Conservation (phyloP, 2,797 vertebrate species). For the Scarus forsteni region DNA sequence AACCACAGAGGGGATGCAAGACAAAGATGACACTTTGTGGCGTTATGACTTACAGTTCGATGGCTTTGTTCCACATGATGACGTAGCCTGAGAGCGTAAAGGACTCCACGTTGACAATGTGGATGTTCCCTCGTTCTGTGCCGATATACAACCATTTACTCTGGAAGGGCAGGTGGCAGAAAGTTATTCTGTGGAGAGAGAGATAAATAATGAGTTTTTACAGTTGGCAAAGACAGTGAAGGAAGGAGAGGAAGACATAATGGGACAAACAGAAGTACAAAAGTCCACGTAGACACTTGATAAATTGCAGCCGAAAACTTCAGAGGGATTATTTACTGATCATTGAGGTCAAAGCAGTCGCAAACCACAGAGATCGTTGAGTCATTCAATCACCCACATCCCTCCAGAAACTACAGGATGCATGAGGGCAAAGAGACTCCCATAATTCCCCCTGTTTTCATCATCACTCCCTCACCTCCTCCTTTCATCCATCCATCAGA, state of each 20-base stretch:
- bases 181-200: slow-evolving; percentile 92
- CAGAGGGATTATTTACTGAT: slow-evolving; percentile 57
- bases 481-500: slow-evolving; percentile 74
- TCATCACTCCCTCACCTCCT: slow-evolving; percentile 44
- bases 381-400: slow-evolving; percentile 45
- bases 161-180: slow-evolving; percentile 99
- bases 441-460: slow-evolving; percentile 60
- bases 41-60: slow-evolving; percentile 95
- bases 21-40: not conserved
- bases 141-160: slow-evolving; percentile 99
- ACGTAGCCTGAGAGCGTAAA: slow-evolving; percentile 99
- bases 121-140: slow-evolving; percentile 97
- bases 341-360: slow-evolving; percentile 40
- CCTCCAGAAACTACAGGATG: slow-evolving; percentile 41
- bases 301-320: slow-evolving; percentile 47
- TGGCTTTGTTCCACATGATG: slow-evolving; percentile 99
- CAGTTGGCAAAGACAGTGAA: not conserved
- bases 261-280: slow-evolving; percentile 1
- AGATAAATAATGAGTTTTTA: slow-evolving; percentile 19
- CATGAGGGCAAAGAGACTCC: slow-evolving; percentile 47
- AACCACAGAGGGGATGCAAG: not conserved
- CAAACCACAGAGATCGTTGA: slow-evolving; percentile 51
- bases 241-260: not conserved
- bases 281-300: slow-evolving; percentile 8
- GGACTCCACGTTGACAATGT: slow-evolving; percentile 99